phyloP scores from a whole-genome alignment of 2,888 invertebrate genomes.

The Dolomedes plantarius region DNA sequence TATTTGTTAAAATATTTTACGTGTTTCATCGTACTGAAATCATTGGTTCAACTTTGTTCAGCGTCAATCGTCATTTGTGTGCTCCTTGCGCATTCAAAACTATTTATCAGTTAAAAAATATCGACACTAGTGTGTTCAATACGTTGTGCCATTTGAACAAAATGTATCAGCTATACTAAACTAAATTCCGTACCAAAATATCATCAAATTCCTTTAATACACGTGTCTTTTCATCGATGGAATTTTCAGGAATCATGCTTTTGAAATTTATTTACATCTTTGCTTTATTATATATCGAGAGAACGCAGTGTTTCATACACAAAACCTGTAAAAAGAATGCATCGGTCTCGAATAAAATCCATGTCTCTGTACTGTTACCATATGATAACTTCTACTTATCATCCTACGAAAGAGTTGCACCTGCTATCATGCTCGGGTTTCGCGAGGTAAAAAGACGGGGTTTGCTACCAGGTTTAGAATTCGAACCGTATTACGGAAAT shows the following conservation, averaged over 20 bases:
- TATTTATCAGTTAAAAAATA: too few species aligned
- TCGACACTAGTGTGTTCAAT: too few species aligned
- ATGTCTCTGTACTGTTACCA: constrained; percentile 74
- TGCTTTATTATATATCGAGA: background rate
- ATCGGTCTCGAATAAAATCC: constrained; percentile 18
- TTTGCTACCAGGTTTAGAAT: constrained; percentile 79
- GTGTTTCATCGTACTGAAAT: too few species aligned
- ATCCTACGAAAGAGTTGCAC: constrained; percentile 79
- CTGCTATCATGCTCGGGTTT: constrained; percentile 82
- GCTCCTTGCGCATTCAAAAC: too few species aligned
- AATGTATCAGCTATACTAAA: too few species aligned
- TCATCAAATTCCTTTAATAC: too few species aligned
- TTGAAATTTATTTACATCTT: background rate
- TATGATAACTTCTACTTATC: constrained; percentile 72
- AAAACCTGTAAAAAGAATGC: background rate
- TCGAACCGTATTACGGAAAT: constrained; percentile 72
- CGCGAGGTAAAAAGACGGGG: constrained; percentile 76
- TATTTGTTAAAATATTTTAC: too few species aligned
- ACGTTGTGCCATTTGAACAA: too few species aligned
- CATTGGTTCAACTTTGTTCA: too few species aligned
- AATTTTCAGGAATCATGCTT: background rate
- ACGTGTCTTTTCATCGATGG: too few species aligned
- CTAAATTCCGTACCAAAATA: too few species aligned
- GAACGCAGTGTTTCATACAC: background rate
- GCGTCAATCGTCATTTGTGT: too few species aligned